These are phyloP conservation scores for Apoda limacodes DNA, from an alignment of 2,888 invertebrate genomes.

Conservation along the genomic window DNA sequence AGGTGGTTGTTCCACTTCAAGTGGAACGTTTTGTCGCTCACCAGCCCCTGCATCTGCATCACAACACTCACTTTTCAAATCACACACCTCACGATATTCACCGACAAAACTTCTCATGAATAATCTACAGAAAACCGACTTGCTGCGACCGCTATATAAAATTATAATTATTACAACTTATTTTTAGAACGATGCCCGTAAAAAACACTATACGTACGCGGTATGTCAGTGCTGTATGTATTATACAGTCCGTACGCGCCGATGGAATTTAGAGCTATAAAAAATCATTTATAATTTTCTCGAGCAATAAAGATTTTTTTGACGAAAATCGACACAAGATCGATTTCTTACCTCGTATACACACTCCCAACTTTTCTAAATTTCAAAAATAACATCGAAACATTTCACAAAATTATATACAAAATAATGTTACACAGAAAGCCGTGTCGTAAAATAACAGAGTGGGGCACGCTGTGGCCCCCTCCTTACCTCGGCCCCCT, in stretches of 20 bases:
- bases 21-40: slow-evolving; percentile 76
- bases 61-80: slow-evolving; percentile 56
- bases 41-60: slow-evolving; percentile 69
- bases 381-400: slow-evolving; percentile 67
- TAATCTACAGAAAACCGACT: slow-evolving; percentile 63
- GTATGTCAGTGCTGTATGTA: slow-evolving; percentile 64
- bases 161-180: slow-evolving; percentile 71
- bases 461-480: slow-evolving; percentile 71
- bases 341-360: slow-evolving; percentile 58
- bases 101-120: slow-evolving; percentile 33
- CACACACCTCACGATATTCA: slow-evolving; percentile 34
- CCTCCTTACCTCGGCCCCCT: slow-evolving; percentile 66
- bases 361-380: slow-evolving; percentile 58
- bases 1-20: slow-evolving; percentile 80
- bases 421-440: slow-evolving; percentile 71
- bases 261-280: slow-evolving; percentile 64
- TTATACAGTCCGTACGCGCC: slow-evolving; percentile 67
- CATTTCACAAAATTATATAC: slow-evolving; percentile 69
- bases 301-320: slow-evolving; percentile 42
- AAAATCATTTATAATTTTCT: slow-evolving; percentile 54
- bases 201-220: slow-evolving; percentile 71
- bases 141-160: slow-evolving; percentile 67
- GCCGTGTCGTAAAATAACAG: slow-evolving; percentile 72
- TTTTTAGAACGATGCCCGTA: slow-evolving; percentile 71
- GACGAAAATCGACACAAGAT: slow-evolving; percentile 41